Conservation (phyloP, 2,113 vertebrate species). For the Ochotona princeps region DNA sequence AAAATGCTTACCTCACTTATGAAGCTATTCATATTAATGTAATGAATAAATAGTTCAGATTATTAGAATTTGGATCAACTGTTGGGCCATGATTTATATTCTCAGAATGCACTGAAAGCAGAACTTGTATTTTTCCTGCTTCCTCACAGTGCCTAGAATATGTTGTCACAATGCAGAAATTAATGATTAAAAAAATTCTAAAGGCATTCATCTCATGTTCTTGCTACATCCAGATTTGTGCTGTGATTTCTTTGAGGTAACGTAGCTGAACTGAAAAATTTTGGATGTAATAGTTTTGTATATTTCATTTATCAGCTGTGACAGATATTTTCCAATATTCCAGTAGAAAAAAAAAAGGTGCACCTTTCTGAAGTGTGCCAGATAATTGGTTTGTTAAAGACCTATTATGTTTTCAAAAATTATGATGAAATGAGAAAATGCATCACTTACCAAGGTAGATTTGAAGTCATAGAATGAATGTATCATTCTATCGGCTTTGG, state of each 20-base stretch:
- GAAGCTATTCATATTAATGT: background rate
- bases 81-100: background rate
- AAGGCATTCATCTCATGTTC: background rate
- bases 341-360: background rate
- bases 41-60: conserved; percentile 19
- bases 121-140: background rate
- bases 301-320: background rate
- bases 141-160: background rate
- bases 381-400: background rate
- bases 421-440: conserved; percentile 21
- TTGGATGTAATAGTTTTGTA: background rate
- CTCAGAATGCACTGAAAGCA: background rate
- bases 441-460: background rate
- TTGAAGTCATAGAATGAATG: conserved; percentile 5
- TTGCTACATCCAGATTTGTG: background rate
- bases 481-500: background rate
- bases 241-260: background rate
- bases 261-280: background rate
- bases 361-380: background rate
- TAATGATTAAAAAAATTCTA: background rate
- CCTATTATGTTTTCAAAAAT: background rate
- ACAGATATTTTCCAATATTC: background rate
- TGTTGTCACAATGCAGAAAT: background rate
- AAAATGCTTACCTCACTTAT: background rate
- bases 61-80: conserved; percentile 32